Conservation (phyloP, 2,888 invertebrate species). For the Onthophagus sagittarius region DNA sequence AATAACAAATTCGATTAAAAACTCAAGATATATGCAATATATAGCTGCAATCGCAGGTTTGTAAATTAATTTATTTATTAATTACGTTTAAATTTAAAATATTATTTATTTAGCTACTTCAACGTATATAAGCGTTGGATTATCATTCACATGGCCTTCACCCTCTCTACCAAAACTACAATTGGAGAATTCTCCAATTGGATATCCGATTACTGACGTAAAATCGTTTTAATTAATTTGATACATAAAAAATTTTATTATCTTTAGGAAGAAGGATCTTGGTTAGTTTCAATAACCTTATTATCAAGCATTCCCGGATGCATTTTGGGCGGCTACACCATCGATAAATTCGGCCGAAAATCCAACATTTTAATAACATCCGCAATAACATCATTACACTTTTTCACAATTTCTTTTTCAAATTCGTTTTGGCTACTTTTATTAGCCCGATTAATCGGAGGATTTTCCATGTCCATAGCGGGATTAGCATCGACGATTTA, state of each 20-base stretch:
- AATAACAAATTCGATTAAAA: constrained; percentile 3
- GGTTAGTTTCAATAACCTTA: constrained; percentile 56
- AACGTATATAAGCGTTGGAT: constrained; percentile 23
- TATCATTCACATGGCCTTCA: constrained; percentile 29
- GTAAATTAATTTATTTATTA: neutral
- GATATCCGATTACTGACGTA: constrained; percentile 25
- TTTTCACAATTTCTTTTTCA: constrained; percentile 41
- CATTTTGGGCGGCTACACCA: constrained; percentile 53
- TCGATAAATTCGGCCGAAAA: constrained; percentile 56
- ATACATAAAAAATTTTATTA: neutral
- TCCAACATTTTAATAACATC: constrained; percentile 52
- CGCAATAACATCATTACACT: constrained; percentile 53
- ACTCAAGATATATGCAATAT: constrained; percentile 26
- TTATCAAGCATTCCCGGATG: constrained; percentile 56
- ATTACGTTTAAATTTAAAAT: neutral
- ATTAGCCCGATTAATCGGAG: constrained; percentile 61
- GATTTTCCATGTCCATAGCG: constrained; percentile 63
- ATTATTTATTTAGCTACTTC: constrained; percentile 25
- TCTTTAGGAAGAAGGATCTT: constrained; percentile 51
- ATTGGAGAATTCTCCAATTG: constrained; percentile 30
- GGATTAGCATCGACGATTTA: constrained; percentile 42
- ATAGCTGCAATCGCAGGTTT: constrained; percentile 27
- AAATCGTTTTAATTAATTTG: constrained; percentile 8
- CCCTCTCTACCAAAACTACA: constrained; percentile 27
- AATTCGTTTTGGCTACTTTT: constrained; percentile 52